phyloP scores from a whole-genome alignment of 2,888 invertebrate genomes.

The Oxystoma pomonae region DNA sequence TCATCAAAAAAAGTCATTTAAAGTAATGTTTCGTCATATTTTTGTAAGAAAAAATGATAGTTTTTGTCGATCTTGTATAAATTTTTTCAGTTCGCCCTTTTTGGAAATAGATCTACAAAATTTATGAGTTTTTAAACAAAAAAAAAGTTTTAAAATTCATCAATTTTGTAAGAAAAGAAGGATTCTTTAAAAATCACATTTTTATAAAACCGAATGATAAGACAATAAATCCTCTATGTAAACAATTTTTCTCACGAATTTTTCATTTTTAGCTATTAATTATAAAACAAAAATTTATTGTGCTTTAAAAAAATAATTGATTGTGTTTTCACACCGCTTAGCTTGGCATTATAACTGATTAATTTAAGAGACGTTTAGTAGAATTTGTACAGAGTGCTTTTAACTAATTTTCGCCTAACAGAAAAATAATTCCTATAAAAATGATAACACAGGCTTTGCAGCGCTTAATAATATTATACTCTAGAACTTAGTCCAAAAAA shows the following conservation, averaged over 20 bases:
- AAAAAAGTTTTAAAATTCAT: too few relatives aligned
- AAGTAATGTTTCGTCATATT: background rate
- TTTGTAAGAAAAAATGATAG: background rate
- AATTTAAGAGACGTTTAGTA: background rate
- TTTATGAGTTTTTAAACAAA: background rate
- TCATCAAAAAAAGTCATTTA: background rate
- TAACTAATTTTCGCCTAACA: background rate
- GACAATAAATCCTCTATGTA: background rate
- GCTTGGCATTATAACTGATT: constrained; percentile 6
- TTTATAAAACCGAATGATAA: background rate
- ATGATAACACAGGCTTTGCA: background rate
- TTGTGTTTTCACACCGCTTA: constrained; percentile 4
- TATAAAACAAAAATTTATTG: background rate
- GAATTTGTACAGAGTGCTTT: constrained; percentile 3
- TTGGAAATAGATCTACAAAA: background rate
- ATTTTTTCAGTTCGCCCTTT: background rate
- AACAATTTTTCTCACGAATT: background rate
- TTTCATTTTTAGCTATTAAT: background rate
- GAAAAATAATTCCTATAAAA: background rate
- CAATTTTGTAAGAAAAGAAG: background rate
- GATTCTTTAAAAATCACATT: background rate
- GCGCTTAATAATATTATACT: background rate
- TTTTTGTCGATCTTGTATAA: background rate
- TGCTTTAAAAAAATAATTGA: background rate
- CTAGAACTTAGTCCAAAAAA: background rate